Conservation (phyloP, 2,797 vertebrate species). For the Aselliscus stoliczkanus region DNA sequence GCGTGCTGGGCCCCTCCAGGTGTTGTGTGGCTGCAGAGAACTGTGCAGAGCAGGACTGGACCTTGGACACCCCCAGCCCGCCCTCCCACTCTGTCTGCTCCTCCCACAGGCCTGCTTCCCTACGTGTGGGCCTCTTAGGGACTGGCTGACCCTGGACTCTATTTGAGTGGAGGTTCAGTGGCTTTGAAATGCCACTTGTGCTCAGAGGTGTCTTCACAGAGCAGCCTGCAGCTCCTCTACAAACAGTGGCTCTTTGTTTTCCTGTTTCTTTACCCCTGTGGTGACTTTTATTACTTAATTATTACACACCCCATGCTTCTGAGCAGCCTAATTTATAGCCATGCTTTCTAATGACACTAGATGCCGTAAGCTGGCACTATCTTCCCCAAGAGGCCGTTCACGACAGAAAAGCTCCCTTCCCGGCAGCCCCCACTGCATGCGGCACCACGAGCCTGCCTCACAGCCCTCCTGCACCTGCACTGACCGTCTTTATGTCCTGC, state of each 20-base stretch:
- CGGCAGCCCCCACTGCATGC: constrained; percentile 60
- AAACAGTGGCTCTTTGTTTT: constrained; percentile 80
- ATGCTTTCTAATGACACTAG: constrained; percentile 80
- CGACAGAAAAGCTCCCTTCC: constrained; percentile 70
- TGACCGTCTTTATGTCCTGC: background rate
- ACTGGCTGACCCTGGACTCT: background rate
- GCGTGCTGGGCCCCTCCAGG: background rate
- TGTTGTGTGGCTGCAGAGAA: background rate
- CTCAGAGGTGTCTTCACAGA: background rate
- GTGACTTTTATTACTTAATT: constrained; percentile 99
- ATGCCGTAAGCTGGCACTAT: constrained; percentile 68
- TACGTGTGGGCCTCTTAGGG: fast-evolving
- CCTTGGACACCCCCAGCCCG: fast-evolving
- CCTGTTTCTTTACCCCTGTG: constrained; percentile 81
- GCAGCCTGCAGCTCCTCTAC: constrained; percentile 78
- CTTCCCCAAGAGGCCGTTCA: constrained; percentile 75
- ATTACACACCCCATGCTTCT: constrained; percentile 91
- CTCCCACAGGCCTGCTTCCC: background rate
- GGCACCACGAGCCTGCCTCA: constrained; percentile 49
- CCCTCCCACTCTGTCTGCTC: background rate
- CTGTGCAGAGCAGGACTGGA: background rate
- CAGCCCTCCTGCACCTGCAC: constrained; percentile 47
- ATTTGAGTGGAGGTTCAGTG: background rate
- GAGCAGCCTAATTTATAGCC: constrained; percentile 83
- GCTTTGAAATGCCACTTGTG: constrained; percentile 13